phyloP scores from a whole-genome alignment of 1,140 invertebrate species.

The Cherax quadricarinatus region DNA sequence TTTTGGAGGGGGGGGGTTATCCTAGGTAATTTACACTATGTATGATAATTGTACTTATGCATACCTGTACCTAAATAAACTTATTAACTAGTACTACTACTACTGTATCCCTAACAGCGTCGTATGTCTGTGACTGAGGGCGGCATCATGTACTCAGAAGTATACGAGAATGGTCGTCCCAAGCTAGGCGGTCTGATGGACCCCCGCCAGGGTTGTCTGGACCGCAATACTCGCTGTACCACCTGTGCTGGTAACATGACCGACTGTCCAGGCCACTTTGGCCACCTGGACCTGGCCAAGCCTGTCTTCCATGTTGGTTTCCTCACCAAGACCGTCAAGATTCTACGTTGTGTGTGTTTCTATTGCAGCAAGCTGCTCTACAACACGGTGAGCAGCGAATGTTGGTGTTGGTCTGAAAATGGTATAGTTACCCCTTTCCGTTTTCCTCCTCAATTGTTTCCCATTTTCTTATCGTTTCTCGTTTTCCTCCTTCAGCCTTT shows the following conservation, averaged over 20 bases:
- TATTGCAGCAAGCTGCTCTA: conserved; percentile 97
- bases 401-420: too few species aligned
- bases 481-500: too few species aligned
- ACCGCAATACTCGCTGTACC: conserved; percentile 94
- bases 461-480: too few species aligned
- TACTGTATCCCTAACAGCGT: conserved; percentile 78
- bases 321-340: conserved; percentile 97
- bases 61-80: too few species aligned
- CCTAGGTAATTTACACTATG: too few species aligned
- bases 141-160: conserved; percentile 96
- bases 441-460: too few species aligned
- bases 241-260: conserved; percentile 99
- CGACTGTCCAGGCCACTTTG: conserved; percentile 99
- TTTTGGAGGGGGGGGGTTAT: too few species aligned
- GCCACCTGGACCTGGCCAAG: conserved; percentile 98
- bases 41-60: too few species aligned
- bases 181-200: conserved; percentile 99
- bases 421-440: too few species aligned
- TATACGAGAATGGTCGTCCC: conserved; percentile 98
- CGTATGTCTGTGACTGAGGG: conserved; percentile 98
- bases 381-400: conserved; percentile 85
- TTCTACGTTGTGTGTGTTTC: conserved; percentile 97
- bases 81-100: too few species aligned
- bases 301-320: conserved; percentile 99
- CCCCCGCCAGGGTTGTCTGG: conserved; percentile 98